Base-by-base conservation (phyloP, 2,888 invertebrate species). In the Protodeltote pygarga region DNA sequence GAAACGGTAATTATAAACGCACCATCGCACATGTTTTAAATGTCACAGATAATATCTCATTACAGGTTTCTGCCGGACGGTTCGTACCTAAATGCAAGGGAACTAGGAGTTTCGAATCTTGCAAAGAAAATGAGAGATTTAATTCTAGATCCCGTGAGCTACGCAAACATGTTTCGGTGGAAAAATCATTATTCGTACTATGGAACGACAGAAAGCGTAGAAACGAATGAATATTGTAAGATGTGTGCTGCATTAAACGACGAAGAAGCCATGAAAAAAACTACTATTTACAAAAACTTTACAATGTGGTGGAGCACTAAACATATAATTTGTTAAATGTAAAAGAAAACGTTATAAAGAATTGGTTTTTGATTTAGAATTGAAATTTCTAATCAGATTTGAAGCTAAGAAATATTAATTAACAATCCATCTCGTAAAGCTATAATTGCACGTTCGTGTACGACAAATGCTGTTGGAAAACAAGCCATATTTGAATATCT, bases 61-160 rank as follows among this genome's bases (percentile, higher is more conserved):
- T 55, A 5, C 83, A 90, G 90, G 45, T 89, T 89, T 44, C 70
- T 89, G 77, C 89, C 90, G n/a, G 78, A 85, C 9, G 80, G 82
- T 13, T 79, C 81, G 14, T 91, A 89, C 51, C 60, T 91, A 5
- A 72, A 91, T 44, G 89, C 84, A 9, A 71, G 65, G 51, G 63
- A 81, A 15, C 45, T 86, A 1, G 79, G 77, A 1, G 59, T 70
- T 0, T 6, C 54, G 11, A 61, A 75, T 29, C 57, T 92, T 28
- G 89, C 86, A 0, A 49, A 58, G 4, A 71, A 71, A 54, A 90
- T 92, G 68, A 48, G 79, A 31, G 68, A 75, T 13, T 55, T 92
- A 0, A 86, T 89, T 3, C 65, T 74, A 1, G 53, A 83, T 15
- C 77, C 76, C 1, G 77, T 78, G 0, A 39, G 74, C 19, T 91